Evolutionary conservation across 1,140 invertebrate genomes (phyloP).

Genomic region (Ylistrum balloti): DNA sequence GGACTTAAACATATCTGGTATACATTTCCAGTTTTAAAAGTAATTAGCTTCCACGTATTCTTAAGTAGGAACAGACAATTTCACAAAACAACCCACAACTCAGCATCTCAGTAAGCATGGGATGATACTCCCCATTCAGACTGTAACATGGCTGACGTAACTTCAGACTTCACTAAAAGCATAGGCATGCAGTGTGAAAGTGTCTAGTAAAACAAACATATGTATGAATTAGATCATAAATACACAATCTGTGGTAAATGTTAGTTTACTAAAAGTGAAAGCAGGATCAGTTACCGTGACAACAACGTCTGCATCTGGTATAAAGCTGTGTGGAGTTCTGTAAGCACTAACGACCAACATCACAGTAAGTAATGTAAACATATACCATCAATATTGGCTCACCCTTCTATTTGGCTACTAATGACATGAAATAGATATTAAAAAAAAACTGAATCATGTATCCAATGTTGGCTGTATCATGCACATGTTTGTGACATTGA

Average conservation of each 20-base stretch:
- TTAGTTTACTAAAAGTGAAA: conserved; percentile 16
- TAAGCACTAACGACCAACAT: conserved; percentile 8
- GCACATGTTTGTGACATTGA: background rate
- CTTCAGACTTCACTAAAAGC: conserved; percentile 33
- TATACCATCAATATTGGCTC: background rate
- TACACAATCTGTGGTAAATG: conserved; percentile 18
- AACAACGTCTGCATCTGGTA: background rate
- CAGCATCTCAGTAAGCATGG: background rate
- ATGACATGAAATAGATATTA: conserved; percentile 36
- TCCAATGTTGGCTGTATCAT: background rate
- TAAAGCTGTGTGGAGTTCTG: background rate
- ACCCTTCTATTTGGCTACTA: background rate
- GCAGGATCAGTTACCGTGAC: background rate
- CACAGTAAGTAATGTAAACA: background rate
- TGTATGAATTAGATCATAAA: conserved; percentile 30
- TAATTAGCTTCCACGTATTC: background rate
- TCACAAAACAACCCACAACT: background rate
- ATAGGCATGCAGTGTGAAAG: conserved; percentile 14
- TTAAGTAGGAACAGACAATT: background rate
- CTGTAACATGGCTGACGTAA: background rate
- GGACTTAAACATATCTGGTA: background rate
- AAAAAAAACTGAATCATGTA: background rate
- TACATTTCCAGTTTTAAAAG: conserved; percentile 17
- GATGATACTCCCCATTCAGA: background rate
- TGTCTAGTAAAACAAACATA: conserved; percentile 29